phyloP scores from a whole-genome alignment of 2,113 vertebrate genomes.

The Strigops habroptila region DNA sequence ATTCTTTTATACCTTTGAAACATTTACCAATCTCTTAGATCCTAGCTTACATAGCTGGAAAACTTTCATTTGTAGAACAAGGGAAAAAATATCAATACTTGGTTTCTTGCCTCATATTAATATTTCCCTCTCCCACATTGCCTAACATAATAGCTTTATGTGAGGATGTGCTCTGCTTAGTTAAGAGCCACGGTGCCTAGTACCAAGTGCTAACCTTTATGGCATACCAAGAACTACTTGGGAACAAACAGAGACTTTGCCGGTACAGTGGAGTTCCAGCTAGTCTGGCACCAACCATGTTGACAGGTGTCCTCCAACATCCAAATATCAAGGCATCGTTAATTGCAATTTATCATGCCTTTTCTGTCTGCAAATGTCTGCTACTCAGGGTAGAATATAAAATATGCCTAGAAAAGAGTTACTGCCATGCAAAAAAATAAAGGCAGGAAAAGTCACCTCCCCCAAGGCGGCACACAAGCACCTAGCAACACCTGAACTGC shows the following conservation, averaged over 20 bases:
- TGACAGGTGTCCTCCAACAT: constrained; percentile 45
- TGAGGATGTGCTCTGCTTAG: constrained; percentile 53
- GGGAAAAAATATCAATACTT: constrained; percentile 19
- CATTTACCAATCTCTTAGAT: background rate
- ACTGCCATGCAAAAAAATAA: background rate
- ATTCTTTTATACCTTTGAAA: constrained; percentile 19
- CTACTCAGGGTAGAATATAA: background rate
- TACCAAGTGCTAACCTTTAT: constrained; percentile 57
- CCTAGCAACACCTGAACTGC: background rate
- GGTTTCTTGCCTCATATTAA: constrained; percentile 27
- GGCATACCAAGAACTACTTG: constrained; percentile 53
- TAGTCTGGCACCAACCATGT: constrained; percentile 19
- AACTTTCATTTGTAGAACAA: constrained; percentile 30
- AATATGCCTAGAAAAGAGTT: background rate
- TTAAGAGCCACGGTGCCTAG: constrained; percentile 24
- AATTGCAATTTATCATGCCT: constrained; percentile 39
- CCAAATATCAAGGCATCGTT: constrained; percentile 25
- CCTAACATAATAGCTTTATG: constrained; percentile 41
- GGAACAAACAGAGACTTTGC: constrained; percentile 40
- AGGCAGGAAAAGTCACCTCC: background rate
- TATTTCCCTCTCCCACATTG: background rate
- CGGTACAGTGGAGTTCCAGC: background rate
- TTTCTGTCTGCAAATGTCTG: constrained; percentile 29
- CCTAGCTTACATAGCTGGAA: background rate
- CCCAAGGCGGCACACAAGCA: background rate